Base-by-base conservation (phyloP, 1,140 invertebrate species). In the Ostrea denselamellosa region DNA sequence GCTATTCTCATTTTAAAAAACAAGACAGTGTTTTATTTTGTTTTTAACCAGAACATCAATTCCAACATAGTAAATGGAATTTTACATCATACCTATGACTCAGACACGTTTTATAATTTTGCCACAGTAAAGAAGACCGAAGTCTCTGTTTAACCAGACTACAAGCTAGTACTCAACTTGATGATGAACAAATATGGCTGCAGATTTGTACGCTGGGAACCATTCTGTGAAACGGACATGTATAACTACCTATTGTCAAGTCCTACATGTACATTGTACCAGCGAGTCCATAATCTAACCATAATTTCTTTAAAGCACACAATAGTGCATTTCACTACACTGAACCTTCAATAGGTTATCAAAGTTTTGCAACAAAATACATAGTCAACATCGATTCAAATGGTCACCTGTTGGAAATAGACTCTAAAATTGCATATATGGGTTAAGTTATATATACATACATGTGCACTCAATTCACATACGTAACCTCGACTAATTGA, bases 401-500 rank as follows among this genome's bases (percentile, higher is more conserved):
- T 77, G 68, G 68, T 77, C 68, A 77, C 68, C 68, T 77, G 68
- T 77, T 77, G 68, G 68, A 77, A 77, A 77, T 77, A 77, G 68
- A 77, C 68, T 77, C 68, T 77, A 77, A 77, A 77, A 77, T 77
- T 77, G 68, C 68, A 77, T 77, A 77, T 77, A 71, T 77, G 68
- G 68, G 68, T 77, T 77, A 77, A 62, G 28, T 77, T 34, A 77
- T 28, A 77, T 28, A 71, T 12, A 71, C 22, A 34, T 71, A 71
- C 28, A 44, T 44, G 34, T 44, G 34, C 34, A 71, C 68, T 71
- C 68, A 71, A 71, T 71, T 71, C 68, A 71, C 25, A 58, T 58
- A 58, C 12, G 19, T 17, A 58, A 58, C 56, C 56, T 58, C 14
- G 14, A 5, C 56, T 19, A 12, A 58, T 58, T 44, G 34, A 44